These are phyloP conservation scores for Metalampra italica DNA, from an alignment of 2,888 invertebrate species.

Conservation along the genomic window DNA sequence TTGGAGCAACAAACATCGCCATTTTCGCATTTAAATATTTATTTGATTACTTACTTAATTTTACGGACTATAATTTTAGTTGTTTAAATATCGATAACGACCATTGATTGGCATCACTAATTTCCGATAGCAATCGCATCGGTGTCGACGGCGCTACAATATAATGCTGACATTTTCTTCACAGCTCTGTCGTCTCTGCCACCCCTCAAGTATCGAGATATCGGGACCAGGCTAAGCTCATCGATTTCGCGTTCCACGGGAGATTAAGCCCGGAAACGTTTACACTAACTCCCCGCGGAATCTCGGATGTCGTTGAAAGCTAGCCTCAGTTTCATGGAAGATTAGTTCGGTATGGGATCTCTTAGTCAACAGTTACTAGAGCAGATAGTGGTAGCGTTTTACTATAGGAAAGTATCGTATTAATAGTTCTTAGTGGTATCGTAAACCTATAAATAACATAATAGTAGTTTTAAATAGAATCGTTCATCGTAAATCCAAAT, in stretches of 20 bases:
- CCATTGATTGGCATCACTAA: not conserved
- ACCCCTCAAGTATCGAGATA: conserved; percentile 30
- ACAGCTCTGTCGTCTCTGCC: conserved; percentile 20
- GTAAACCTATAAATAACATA: not conserved
- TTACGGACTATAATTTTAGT: too few relatives aligned
- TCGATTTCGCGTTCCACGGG: conserved; percentile 58
- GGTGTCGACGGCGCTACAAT: conserved; percentile 23
- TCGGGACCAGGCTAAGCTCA: conserved; percentile 24
- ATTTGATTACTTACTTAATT: too few relatives aligned
- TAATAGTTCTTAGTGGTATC: not conserved
- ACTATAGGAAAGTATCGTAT: not conserved
- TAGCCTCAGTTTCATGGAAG: conserved; percentile 43
- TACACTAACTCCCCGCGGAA: conserved; percentile 33
- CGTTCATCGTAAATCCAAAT: not conserved
- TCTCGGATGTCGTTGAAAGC: conserved; percentile 12
- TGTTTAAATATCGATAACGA: not conserved
- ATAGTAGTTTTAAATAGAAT: not conserved
- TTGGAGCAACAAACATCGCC: too few relatives aligned
- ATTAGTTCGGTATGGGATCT: conserved; percentile 31
- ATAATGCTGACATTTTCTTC: conserved; percentile 62
- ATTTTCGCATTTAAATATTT: too few relatives aligned
- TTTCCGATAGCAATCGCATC: not conserved
- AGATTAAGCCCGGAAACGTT: conserved; percentile 58
- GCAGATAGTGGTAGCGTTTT: not conserved
- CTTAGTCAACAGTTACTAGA: not conserved